Evolutionary conservation across 1,140 invertebrate species (phyloP), one percentile per base, ranked within the genome.

Genomic region (Maconellicoccus hirsutus): DNA sequence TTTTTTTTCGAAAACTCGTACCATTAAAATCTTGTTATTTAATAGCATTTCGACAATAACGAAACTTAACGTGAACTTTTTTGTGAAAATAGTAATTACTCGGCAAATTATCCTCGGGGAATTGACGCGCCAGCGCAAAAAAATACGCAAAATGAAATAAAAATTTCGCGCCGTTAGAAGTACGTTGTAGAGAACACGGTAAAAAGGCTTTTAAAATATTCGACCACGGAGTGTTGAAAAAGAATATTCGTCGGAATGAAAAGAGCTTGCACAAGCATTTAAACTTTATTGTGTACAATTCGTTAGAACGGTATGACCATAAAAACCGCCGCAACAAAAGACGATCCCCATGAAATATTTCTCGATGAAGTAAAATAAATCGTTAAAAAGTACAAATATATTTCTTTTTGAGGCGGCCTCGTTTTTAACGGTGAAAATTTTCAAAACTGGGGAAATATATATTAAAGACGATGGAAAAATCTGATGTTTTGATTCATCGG

Each of bases 311-410:
- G 42, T 52, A 52, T 52, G 42, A 52, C 16, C 42, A 19, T 52
- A 52, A 52, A 52, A 52, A 52, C 42, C n/a, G 42, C 42, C 42
- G 42, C 42, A 52, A 52, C 42, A 52, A 52, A 52, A 52, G 42
- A 19, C 42, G 12, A 52, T 19, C 42, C 42, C n/a, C 3, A 19
- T 52, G 42, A 52, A 52, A 52, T 52, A 52, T 52, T 52, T 52
- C n/a, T 52, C 42, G 42, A 19, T 52, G 42, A 52, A 52, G 42
- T 14, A 52, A 52, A 52, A 52, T 52, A 52, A 52, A 52, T 52
- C 42, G 42, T 52, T 52, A 52, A 52, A 52, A 52, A 16, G 42
- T 52, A 52, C 42, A 52, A 52, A 52, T 52, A 19, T 52, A 52
- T 19, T 8, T 33, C 12, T 12, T 33, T 52, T 52, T 16, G 42